These are phyloP conservation scores for Mungos mungo DNA, from an alignment of 2,113 vertebrate species.

Conservation along the genomic window DNA sequence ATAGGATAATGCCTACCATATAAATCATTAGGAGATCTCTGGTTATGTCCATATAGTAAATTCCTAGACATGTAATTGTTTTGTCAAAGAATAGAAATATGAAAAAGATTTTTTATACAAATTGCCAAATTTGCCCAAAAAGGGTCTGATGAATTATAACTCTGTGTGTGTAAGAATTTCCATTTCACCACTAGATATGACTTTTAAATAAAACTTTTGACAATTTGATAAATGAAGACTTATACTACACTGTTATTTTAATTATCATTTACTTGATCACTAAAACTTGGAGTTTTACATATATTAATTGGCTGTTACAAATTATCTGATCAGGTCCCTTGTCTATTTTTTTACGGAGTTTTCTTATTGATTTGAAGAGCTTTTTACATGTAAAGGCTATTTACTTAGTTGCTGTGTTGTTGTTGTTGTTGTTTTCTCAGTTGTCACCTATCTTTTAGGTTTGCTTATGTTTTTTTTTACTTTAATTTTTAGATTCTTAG, in stretches of 20 bases:
- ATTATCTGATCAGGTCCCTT: neutral
- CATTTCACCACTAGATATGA: neutral
- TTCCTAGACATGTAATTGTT: neutral
- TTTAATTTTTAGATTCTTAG: neutral
- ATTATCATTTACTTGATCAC: neutral
- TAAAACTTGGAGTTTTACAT: neutral
- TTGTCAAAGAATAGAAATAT: neutral
- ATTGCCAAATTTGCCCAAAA: neutral
- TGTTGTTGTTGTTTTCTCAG: neutral
- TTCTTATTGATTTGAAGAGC: neutral
- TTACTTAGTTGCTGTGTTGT: neutral
- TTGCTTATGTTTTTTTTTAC: neutral
- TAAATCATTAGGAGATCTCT: neutral
- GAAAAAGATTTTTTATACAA: neutral
- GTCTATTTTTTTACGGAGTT: neutral
- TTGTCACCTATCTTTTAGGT: neutral
- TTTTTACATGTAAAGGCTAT: neutral
- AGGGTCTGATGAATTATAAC: neutral
- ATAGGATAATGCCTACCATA: neutral
- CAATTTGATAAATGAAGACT: neutral
- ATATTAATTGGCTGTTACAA: neutral
- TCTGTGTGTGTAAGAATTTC: neutral
- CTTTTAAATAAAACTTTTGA: neutral
- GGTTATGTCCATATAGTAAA: neutral
- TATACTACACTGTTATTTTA: neutral